phyloP scores from a whole-genome alignment of 1,140 invertebrate species.

The Ceratitis capitata region DNA sequence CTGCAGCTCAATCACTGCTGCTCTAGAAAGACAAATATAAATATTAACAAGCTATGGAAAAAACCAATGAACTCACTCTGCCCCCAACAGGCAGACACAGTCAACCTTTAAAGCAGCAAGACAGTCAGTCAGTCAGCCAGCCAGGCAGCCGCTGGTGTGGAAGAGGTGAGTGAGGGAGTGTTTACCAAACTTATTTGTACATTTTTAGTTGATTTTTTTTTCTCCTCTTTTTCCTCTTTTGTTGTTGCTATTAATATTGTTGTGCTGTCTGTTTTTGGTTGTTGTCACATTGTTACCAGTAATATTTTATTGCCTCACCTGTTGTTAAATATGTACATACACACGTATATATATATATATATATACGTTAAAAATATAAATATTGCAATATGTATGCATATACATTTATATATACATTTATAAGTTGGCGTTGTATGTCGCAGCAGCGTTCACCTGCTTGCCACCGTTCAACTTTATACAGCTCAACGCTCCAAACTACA shows the following conservation, averaged over 20 bases:
- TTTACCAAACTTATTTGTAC: too few species aligned
- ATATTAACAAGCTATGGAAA: neutral
- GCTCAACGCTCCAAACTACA: too few species aligned
- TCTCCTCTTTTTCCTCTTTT: too few species aligned
- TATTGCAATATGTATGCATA: neutral
- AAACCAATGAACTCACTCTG: neutral
- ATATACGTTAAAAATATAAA: neutral
- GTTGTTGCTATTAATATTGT: too few species aligned
- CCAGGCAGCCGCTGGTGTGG: neutral
- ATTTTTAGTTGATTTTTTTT: too few species aligned
- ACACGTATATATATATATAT: neutral
- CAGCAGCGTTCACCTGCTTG: conserved; percentile 11
- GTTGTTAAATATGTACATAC: neutral
- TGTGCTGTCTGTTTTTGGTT: neutral
- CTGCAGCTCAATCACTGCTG: neutral
- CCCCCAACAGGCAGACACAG: too few species aligned
- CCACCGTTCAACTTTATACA: neutral
- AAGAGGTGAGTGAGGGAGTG: neutral
- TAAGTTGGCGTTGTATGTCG: neutral
- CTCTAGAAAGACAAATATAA: conserved; percentile 10
- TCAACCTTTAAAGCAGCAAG: too few species aligned
- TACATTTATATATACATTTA: neutral
- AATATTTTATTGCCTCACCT: conserved; percentile 33
- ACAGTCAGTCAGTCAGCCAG: neutral
- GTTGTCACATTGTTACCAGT: neutral